A percentile compares a stretch with the other conserved stretches of the same genome.
Conservation (phyloP, 2,113 vertebrate species). For the Oxyruncus cristatus region DNA sequence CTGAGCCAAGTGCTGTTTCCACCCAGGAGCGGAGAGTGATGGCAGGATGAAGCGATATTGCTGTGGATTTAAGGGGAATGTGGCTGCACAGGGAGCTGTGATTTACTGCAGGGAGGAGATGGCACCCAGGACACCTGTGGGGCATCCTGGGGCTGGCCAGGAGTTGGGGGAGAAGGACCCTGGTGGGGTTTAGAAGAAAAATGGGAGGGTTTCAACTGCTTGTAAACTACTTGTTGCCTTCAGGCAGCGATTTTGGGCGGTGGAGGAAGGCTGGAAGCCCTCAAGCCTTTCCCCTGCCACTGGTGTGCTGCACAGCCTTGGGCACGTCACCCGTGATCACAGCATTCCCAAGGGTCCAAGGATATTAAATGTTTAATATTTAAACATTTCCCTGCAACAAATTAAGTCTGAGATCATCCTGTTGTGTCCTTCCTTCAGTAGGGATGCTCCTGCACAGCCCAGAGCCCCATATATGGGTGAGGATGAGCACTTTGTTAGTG, state of each 20-base stretch:
- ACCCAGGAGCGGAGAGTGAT: not conserved
- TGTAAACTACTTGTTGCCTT: not conserved
- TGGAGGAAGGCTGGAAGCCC: not conserved
- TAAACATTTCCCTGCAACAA: not conserved
- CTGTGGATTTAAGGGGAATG: not conserved
- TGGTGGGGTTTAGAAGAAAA: not conserved
- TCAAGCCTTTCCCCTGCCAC: not conserved
- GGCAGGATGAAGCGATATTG: fast-evolving
- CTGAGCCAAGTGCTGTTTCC: not conserved
- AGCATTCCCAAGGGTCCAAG: not conserved
- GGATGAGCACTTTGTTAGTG: not conserved
- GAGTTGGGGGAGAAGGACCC: not conserved
- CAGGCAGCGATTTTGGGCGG: fast-evolving
- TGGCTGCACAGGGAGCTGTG: not conserved
- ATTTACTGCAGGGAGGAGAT: not conserved
- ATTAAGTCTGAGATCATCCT: not conserved
- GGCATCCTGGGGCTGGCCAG: not conserved
- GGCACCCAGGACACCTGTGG: not conserved
- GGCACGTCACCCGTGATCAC: not conserved
- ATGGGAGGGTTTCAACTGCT: fast-evolving
- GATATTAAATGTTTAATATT: not conserved
- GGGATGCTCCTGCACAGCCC: not conserved
- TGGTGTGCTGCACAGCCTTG: not conserved
- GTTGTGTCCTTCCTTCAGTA: not conserved
- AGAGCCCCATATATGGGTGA: fast-evolving